Base-by-base conservation (phyloP, 2,797 vertebrate species). In the Poeciliopsis presidionis region DNA sequence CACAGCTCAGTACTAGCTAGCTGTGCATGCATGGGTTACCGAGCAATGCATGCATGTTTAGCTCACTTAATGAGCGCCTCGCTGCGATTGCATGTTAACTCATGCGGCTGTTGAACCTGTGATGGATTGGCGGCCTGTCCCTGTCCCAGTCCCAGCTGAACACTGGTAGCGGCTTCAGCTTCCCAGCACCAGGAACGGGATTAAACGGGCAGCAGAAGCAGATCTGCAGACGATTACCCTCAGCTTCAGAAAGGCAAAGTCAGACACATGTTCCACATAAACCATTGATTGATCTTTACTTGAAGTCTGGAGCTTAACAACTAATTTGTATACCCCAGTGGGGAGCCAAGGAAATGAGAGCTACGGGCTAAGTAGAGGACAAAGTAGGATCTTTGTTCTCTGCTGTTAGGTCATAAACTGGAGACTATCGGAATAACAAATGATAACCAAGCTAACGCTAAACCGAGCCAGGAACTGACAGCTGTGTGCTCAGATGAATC, bases 271-370 rank as follows among this genome's bases (percentile, higher is more conserved):
- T 28, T 45, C 41, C 67, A 70, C 67, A 45, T 45, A 70, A 70
- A 45, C 67, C 13, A 2, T 45, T 46, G 41, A 70, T 70, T 70
- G 41, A 70, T 70, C 67, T 70, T 70, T 70, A 45, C 67, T 45
- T 45, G 67, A 70, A 45, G 67, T 18, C 25, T 70, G 41, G 41
- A 28, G 67, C 41, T 45, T 8, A 45, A n/a, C 67, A 28, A 13
- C 67, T 70, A 28, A 70, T 45, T 70, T 70, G 67, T 14, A 46
- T 70, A 12, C 41, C 25, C 41, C 41, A 16, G 67, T 70, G 25
- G 67, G 67, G 41, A 46, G 28, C 67, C 41, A 70, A 45, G 22
- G 25, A 45, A 70, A 28, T 28, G 25, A 46, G 67, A 7, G 12
- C 41, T 46, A n/a, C 41, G 16, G 41, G 22, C 25, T 3, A 70